These are phyloP conservation scores for Characodon lateralis DNA, from an alignment of 2,797 vertebrate genomes.

Conservation along the genomic window DNA sequence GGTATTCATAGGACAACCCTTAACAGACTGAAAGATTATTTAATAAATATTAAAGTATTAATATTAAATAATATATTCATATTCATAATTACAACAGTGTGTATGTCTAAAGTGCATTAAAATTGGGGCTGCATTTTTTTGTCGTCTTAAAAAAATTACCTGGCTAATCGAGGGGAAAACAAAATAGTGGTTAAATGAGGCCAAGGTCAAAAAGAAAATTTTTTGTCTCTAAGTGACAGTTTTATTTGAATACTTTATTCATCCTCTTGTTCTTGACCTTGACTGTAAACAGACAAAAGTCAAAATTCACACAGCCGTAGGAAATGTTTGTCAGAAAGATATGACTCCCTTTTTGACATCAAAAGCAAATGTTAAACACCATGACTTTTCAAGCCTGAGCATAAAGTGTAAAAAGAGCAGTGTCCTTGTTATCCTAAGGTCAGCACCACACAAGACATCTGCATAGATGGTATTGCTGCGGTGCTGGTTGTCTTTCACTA, in stretches of 20 bases:
- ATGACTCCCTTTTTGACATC: conserved; percentile 1
- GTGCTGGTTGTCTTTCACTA: conserved; percentile 32
- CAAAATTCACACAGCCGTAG: not conserved
- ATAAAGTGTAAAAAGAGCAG: conserved; percentile 27
- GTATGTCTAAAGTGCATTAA: not conserved
- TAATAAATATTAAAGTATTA: too few relatives aligned
- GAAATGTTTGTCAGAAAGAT: conserved; percentile 14
- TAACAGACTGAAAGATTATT: too few relatives aligned
- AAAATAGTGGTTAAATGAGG: not conserved
- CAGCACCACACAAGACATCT: conserved; percentile 34
- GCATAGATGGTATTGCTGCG: conserved; percentile 35
- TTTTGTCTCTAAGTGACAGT: not conserved
- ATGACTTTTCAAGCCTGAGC: not conserved
- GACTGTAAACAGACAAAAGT: not conserved
- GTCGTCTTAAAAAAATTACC: not conserved
- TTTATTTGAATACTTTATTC: not conserved
- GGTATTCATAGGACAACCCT: too few relatives aligned
- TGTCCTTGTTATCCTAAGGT: conserved; percentile 47
- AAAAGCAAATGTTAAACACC: conserved; percentile 2
- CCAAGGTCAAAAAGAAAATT: conserved; percentile 1
- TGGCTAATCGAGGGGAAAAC: too few relatives aligned
- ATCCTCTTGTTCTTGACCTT: not conserved
- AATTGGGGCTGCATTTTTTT: not conserved
- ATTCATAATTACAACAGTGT: too few relatives aligned
- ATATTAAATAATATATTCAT: too few relatives aligned